phyloP scores from a whole-genome alignment of 2,888 invertebrate genomes.

The Smittia sp. region DNA sequence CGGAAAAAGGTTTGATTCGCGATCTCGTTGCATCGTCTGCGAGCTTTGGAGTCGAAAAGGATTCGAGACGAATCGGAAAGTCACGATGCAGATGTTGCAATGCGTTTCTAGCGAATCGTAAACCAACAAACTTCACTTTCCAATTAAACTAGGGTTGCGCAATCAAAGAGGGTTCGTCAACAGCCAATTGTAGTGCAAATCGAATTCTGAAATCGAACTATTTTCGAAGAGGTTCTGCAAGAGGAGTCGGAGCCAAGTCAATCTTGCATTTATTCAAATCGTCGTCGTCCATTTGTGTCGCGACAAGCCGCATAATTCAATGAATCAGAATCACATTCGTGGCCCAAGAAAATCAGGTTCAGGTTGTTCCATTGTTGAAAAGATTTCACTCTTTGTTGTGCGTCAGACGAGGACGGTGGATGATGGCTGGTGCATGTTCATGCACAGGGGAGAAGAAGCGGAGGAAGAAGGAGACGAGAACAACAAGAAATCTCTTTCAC shows the following conservation, averaged over 20 bases:
- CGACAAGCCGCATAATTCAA: neutral
- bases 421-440: neutral
- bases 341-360: neutral
- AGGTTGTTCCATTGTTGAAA: conserved; percentile 1
- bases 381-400: neutral
- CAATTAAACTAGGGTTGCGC: neutral
- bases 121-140: neutral
- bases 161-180: conserved; percentile 5
- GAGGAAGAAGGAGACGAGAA: conserved; percentile 17
- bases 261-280: too few species aligned
- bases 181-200: conserved; percentile 21
- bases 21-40: neutral
- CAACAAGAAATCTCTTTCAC: conserved; percentile 5
- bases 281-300: too few species aligned
- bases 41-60: conserved; percentile 16
- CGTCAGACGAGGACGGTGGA: neutral
- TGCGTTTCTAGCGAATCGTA: neutral
- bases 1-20: conserved; percentile 36
- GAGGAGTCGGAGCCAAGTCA: too few species aligned
- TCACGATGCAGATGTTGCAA: conserved; percentile 29
- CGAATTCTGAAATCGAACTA: neutral
- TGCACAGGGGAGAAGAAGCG: neutral
- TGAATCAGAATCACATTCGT: neutral
- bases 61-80: conserved; percentile 11
- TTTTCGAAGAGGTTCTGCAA: too few species aligned